Evolutionary conservation across 2,888 invertebrate species (phyloP).

Genomic region (Epirrhoe alternata): DNA sequence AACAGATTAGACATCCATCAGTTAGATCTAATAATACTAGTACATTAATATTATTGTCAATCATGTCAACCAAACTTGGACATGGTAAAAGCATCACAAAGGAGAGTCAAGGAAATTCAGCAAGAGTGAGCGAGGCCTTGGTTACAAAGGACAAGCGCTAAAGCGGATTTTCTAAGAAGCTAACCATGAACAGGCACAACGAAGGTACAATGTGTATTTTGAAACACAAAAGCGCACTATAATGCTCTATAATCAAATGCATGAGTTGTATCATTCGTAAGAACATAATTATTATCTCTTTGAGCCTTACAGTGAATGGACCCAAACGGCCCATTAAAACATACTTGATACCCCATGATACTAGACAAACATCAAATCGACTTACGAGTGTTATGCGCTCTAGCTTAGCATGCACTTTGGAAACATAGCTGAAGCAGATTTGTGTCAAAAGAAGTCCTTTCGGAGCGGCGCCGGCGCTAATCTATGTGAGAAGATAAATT

Average conservation of each 20-base stretch:
- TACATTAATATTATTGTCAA: slow-evolving; percentile 80
- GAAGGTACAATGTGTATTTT: not conserved
- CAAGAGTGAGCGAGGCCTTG: slow-evolving; percentile 4
- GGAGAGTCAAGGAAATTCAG: not conserved
- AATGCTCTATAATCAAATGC: no score
- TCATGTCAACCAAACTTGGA: slow-evolving; percentile 73
- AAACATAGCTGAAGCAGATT: no score
- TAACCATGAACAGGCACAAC: not conserved
- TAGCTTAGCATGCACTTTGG: no score
- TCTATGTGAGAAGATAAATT: no score
- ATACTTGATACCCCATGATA: not conserved
- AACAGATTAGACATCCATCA: slow-evolving; percentile 63
- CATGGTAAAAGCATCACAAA: slow-evolving; percentile 43
- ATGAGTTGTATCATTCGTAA: no score
- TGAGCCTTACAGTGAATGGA: not conserved
- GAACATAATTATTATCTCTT: not conserved
- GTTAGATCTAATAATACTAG: slow-evolving; percentile 74
- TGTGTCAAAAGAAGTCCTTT: no score
- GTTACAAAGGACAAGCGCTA: not conserved
- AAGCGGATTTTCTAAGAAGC: not conserved
- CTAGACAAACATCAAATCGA: no score
- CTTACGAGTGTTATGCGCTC: no score
- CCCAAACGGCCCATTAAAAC: not conserved
- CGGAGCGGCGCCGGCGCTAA: no score
- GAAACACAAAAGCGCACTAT: no score